Evolutionary conservation across 2,113 vertebrate genomes (phyloP).

Genomic region (Xenopus laevis): DNA sequence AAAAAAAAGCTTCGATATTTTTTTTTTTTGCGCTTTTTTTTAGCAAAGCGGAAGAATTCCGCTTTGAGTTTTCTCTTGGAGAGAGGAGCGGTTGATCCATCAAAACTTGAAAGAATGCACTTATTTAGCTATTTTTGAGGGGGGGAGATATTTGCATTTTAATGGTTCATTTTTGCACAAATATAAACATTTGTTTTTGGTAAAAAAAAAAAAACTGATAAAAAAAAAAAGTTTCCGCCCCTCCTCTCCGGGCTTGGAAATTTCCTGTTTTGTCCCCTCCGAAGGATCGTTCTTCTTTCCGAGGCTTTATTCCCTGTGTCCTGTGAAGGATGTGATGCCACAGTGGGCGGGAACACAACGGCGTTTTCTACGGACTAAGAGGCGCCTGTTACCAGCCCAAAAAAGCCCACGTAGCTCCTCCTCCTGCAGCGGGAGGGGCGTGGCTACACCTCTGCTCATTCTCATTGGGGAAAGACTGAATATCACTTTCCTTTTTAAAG

Average conservation of each 20-base stretch:
- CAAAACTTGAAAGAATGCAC: slow-evolving; percentile 87
- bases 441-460: no score
- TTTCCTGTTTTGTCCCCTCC: no score
- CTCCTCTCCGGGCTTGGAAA: background rate
- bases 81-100: slow-evolving; percentile 53
- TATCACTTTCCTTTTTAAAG: slow-evolving; percentile 2
- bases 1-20: slow-evolving; percentile 51
- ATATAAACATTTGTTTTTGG: slow-evolving; percentile 21
- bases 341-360: no score
- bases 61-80: slow-evolving; percentile 36
- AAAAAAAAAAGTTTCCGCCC: background rate
- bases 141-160: slow-evolving; percentile 12
- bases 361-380: background rate
- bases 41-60: slow-evolving; percentile 62
- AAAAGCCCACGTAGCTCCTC: background rate
- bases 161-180: slow-evolving; percentile 40
- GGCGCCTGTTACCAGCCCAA: background rate
- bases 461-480: no score
- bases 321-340: background rate
- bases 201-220: slow-evolving; percentile 10
- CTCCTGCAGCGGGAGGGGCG: no score
- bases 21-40: slow-evolving; percentile 72
- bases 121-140: slow-evolving; percentile 50
- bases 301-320: no score
- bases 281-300: no score